Evolutionary conservation across 2,888 invertebrate genomes (phyloP).

Genomic region (Marronus borbonicus): DNA sequence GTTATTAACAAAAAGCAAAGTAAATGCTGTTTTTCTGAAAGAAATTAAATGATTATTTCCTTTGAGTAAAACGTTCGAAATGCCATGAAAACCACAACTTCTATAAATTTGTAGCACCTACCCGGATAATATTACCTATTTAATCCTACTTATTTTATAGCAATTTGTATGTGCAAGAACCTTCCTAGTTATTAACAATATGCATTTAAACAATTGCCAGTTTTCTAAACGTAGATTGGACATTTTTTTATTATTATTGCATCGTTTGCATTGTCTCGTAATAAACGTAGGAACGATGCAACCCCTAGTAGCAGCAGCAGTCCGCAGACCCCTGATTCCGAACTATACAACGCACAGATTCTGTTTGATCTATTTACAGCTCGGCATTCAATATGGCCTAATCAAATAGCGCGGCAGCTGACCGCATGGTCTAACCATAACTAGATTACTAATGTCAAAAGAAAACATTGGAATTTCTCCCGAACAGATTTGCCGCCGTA

Average conservation of each 20-base stretch:
- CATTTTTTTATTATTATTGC: not conserved
- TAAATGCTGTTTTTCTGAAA: no score
- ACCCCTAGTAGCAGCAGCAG: slow-evolving; percentile 30
- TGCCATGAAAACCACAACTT: no score
- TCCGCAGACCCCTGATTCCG: slow-evolving; percentile 45
- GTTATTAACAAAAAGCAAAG: no score
- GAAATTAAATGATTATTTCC: no score
- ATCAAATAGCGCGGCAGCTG: slow-evolving; percentile 62
- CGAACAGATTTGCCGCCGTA: slow-evolving; percentile 50
- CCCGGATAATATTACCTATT: no score
- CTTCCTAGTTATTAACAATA: no score
- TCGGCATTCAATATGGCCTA: slow-evolving; percentile 62
- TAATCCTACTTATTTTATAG: no score
- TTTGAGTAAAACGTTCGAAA: no score
- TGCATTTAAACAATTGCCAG: no score
- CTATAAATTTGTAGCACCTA: no score
- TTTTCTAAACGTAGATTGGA: no score
- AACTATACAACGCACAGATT: slow-evolving; percentile 55
- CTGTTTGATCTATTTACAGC: slow-evolving; percentile 61
- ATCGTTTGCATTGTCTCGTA: slow-evolving; percentile 16
- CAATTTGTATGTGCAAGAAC: no score
- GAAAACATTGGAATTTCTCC: slow-evolving; percentile 56
- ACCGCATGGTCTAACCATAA: slow-evolving; percentile 59
- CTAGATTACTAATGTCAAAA: slow-evolving; percentile 59
- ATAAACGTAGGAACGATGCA: not conserved